Evolutionary conservation across 2,113 vertebrate species (phyloP).

Genomic region (Colossoma macropomum): DNA sequence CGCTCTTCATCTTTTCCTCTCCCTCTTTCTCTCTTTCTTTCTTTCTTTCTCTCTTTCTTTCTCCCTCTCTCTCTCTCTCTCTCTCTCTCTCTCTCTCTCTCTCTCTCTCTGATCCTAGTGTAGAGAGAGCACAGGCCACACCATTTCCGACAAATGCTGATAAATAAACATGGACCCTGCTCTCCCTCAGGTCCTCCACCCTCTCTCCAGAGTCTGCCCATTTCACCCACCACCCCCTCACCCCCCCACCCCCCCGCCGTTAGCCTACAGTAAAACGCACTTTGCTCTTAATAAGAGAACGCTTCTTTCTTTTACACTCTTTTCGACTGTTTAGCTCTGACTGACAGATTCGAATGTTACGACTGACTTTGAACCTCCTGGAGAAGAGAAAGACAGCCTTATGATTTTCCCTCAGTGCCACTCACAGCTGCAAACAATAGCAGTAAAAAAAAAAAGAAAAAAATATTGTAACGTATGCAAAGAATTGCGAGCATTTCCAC

Average conservation of each 20-base stretch:
- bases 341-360: conserved; percentile 7
- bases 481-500: conserved; percentile 73
- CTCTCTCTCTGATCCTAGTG: conserved; percentile 70
- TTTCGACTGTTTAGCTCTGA: conserved; percentile 23
- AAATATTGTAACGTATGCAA: conserved; percentile 67
- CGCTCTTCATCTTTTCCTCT: background rate
- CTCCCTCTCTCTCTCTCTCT: conserved; percentile 1
- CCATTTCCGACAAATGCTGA: conserved; percentile 75
- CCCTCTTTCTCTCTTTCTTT: background rate
- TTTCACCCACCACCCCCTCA: conserved; percentile 63
- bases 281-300: conserved; percentile 72
- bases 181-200: conserved; percentile 73
- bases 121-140: conserved; percentile 65
- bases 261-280: conserved; percentile 76
- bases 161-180: conserved; percentile 77
- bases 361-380: conserved; percentile 36
- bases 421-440: conserved; percentile 69
- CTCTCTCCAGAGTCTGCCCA: conserved; percentile 72
- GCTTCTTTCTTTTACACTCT: conserved; percentile 19
- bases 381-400: conserved; percentile 35
- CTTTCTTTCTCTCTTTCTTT: background rate
- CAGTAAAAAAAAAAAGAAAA: conserved; percentile 43
- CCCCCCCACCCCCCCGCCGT: conserved; percentile 66
- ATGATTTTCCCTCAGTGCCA: conserved; percentile 34
- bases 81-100: background rate